Evolutionary conservation across 2,888 invertebrate species (phyloP).

Genomic region (Linnaemya vulpina): DNA sequence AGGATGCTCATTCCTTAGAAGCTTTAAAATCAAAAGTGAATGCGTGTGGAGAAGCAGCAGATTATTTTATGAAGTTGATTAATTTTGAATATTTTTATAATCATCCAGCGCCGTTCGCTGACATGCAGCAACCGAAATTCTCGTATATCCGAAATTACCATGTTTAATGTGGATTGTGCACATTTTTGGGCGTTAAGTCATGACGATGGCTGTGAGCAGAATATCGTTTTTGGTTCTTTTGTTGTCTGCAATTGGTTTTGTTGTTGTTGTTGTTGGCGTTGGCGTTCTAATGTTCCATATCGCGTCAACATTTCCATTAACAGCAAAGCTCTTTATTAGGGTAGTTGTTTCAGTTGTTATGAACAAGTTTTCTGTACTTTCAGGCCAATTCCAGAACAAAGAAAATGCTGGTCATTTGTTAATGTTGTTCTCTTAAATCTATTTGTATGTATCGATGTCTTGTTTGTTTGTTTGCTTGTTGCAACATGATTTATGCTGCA

Average conservation of each 20-base stretch:
- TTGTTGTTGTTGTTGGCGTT: neutral
- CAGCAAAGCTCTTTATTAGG: slow-evolving; percentile 45
- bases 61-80: too few relatives aligned
- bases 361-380: slow-evolving; percentile 32
- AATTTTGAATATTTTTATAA: too few relatives aligned
- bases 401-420: slow-evolving; percentile 28
- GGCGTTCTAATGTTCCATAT: slow-evolving; percentile 16
- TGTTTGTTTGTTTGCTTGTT: neutral
- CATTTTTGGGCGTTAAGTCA: neutral
- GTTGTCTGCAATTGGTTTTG: slow-evolving; percentile 20
- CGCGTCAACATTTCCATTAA: slow-evolving; percentile 58
- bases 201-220: neutral
- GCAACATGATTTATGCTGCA: slow-evolving; percentile 58
- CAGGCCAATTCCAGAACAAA: neutral
- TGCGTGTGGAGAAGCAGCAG: too few relatives aligned
- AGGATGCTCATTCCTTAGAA: too few relatives aligned
- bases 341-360: slow-evolving; percentile 39
- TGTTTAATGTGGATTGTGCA: too few relatives aligned
- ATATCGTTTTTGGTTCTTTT: neutral
- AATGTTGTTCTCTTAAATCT: slow-evolving; percentile 20
- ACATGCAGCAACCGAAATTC: too few relatives aligned
- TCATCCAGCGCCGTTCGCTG: too few relatives aligned
- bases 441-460: neutral
- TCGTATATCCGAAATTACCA: too few relatives aligned
- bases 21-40: too few relatives aligned